Evolutionary conservation across 2,888 invertebrate genomes (phyloP), one percentile per base, ranked within the genome.

Genomic region (Agrypnus murinus): DNA sequence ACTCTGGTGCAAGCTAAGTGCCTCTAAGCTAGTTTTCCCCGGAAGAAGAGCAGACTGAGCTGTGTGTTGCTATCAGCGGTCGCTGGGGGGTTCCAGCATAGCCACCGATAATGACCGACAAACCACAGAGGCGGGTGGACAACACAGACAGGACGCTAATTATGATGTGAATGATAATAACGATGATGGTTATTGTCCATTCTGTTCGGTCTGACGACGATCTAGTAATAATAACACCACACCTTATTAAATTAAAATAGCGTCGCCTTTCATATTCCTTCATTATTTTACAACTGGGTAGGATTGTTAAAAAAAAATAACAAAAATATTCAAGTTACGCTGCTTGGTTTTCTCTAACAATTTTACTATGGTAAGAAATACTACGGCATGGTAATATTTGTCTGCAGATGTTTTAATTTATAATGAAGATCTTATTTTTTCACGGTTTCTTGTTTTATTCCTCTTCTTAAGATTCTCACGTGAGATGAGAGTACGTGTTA

Each of bases 41-140:
- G 66, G 66, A 67, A 67, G 66, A 60, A 50, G 10, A 48, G 50
- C 66, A 67, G 59, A 67, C 65, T 32, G 58, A 60, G 32, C 66
- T 67, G 58, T n/a, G n/a, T n/a, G n/a, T 58, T 48, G 65, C 60
- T 58, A 65, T 67, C 66, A 14, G 36, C 66, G 66, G 60, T 46
- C 66, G 38, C 31, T 60, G 59, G 66, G 66, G n/a, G 66, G 25
- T 12, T 59, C 38, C 48, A 25, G 50, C 12, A 14, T 58, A 12
- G 25, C 58, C 71, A 53, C 67, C 71, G 73, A 73, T 73, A 74
- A 74, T 74, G 71, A 74, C 71, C 65, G 69, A 68, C 73, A 57
- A 65, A 63, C 73, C 73, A 50, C 73, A 69, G n/a, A n/a, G 60
- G 71, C 60, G 55, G 58, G 62, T 46, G 53, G 50, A 45, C 65